phyloP scores from a whole-genome alignment of 2,888 invertebrate genomes.

The Cataglyphis livida region DNA sequence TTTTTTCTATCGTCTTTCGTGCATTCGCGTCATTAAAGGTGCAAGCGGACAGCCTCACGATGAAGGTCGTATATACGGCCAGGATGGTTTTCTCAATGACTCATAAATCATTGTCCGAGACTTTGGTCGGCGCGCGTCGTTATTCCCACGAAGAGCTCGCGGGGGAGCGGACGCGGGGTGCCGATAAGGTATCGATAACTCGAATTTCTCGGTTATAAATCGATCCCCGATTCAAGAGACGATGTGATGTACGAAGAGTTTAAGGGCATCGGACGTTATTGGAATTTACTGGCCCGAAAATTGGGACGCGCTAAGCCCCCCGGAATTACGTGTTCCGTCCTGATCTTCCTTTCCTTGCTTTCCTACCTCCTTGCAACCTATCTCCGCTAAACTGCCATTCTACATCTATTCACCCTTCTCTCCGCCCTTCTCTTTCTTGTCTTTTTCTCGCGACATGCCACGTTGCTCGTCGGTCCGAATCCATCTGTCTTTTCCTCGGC shows the following conservation, averaged over 20 bases:
- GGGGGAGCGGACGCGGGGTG: slow-evolving; percentile 25
- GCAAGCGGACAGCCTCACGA: neutral
- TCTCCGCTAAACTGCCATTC: slow-evolving; percentile 57
- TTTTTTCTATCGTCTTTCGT: slow-evolving; percentile 26
- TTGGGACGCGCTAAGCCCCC: slow-evolving; percentile 79
- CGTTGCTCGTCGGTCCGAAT: slow-evolving; percentile 47
- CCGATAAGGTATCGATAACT: slow-evolving; percentile 79
- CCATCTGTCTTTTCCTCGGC: slow-evolving; percentile 48
- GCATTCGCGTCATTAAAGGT: slow-evolving; percentile 35
- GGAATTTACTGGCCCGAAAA: slow-evolving; percentile 83
- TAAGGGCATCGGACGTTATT: slow-evolving; percentile 81
- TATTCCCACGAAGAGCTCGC: slow-evolving; percentile 34
- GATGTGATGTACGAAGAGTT: slow-evolving; percentile 81
- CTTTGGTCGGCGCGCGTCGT: slow-evolving; percentile 25
- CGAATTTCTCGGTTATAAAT: slow-evolving; percentile 81
- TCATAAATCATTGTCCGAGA: slow-evolving; percentile 43
- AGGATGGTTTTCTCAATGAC: slow-evolving; percentile 39
- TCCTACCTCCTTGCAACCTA: slow-evolving; percentile 50
- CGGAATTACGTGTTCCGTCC: slow-evolving; percentile 73
- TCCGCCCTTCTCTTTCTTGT: slow-evolving; percentile 44
- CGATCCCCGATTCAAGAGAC: slow-evolving; percentile 71
- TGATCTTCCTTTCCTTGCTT: slow-evolving; percentile 61
- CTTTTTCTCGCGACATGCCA: slow-evolving; percentile 53
- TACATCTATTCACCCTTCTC: slow-evolving; percentile 50
- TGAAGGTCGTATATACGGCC: slow-evolving; percentile 16